Base-by-base conservation (phyloP, 2,888 invertebrate genomes). In the Notodonta dromedarius region DNA sequence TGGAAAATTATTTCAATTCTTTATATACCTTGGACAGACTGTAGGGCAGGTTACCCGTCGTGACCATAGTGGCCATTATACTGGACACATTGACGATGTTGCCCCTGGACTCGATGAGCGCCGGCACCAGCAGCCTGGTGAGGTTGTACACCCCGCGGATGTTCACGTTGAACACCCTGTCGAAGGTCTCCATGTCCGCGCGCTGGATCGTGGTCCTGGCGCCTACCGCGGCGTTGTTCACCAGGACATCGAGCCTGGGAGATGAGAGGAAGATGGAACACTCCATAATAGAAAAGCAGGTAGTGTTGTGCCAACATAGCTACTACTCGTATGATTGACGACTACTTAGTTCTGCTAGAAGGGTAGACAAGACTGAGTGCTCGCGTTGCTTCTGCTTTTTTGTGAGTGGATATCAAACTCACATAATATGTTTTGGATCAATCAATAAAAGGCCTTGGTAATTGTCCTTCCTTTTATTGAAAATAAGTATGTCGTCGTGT, bases 41-140 rank as follows among this genome's bases (percentile, higher is more conserved):
- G 83, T 99, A 99, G 0, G 98, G 96, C 66, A 98, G 85, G 6
- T 97, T 96, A 8, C 96, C 96, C 2, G 97, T 95, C 77, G 97
- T 97, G 62, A 98, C 95, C 78, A 97, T 91, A 8, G 97, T 90
- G 0, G 59, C 85, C 2, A 76, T 94, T 6, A 96, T 95, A 79
- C 96, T 96, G 54, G 96, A 97, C 1, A 97, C 95, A 81, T 97
- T 97, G 4, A 97, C 95, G 69, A 96, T 94, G 66, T 94, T 95
- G 11, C 96, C 96, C 77, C 95, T 94, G 0, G 94, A 83, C 72
- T 91, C 84, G n/a, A 95, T 87, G n/a, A 97, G 90, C 77, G 96
- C 93, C 0, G 96, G 96, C 0, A 95, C 94, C 56, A 96, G 95
- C 61, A 96, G 83, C 92, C 95, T 94, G 5, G 96, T 96, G 65